A percentile compares a stretch with the other conserved stretches of the same genome.
Conservation (phyloP, 2,797 vertebrate genomes). For the Coluber constrictor region DNA sequence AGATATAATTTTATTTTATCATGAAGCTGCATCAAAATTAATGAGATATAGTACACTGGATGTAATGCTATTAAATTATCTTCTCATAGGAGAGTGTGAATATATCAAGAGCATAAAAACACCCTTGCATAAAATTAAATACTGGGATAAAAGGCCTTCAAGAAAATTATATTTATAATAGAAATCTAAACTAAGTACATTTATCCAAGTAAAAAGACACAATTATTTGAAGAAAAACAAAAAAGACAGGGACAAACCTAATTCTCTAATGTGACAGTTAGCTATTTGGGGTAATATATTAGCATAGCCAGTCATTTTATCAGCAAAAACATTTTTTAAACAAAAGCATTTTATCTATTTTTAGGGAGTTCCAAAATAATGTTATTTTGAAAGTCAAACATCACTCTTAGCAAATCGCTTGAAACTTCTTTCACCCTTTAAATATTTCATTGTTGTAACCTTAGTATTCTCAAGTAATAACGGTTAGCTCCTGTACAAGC, state of each 20-base stretch:
- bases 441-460: constrained; percentile 33
- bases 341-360: not conserved
- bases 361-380: constrained; percentile 10
- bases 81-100: too few species aligned
- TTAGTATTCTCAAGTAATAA: not conserved
- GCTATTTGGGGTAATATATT: not conserved
- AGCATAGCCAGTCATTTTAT: not conserved
- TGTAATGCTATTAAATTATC: too few species aligned
- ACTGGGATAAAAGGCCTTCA: not conserved
- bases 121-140: not conserved
- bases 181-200: not conserved
- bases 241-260: not conserved
- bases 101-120: too few species aligned
- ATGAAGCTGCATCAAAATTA: too few species aligned
- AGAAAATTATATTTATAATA: not conserved
- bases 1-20: too few species aligned
- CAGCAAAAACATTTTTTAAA: not conserved
- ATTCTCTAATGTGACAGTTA: not conserved
- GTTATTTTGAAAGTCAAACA: constrained; percentile 8
- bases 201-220: not conserved
- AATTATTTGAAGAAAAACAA: too few species aligned
- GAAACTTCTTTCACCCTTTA: constrained; percentile 26
- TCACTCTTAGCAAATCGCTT: not conserved
- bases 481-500: not conserved
- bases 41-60: too few species aligned